Percentiles rank a stretch among this genome's conserved stretches.
Evolutionary conservation across 2,797 vertebrate genomes (phyloP).

Genomic region (Huso huso): DNA sequence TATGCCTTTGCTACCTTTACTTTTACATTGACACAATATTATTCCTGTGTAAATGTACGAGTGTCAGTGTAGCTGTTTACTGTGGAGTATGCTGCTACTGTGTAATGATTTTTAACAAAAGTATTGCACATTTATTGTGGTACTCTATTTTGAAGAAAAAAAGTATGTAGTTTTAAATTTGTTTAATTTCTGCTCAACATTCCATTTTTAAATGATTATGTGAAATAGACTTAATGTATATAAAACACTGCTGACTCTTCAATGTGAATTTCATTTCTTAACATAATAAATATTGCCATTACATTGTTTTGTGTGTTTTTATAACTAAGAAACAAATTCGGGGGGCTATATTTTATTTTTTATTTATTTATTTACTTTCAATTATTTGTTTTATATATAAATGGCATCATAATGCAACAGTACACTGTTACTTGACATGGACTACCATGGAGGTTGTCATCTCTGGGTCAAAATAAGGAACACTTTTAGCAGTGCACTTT

Average conservation of each 20-base stretch:
- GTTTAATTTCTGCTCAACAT: too few relatives aligned
- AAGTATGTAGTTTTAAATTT: slow-evolving; percentile 18
- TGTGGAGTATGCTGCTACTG: slow-evolving; percentile 55
- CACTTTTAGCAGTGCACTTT: too few relatives aligned
- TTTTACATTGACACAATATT: slow-evolving; percentile 44
- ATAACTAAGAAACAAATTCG: too few relatives aligned
- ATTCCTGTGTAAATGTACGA: slow-evolving; percentile 36
- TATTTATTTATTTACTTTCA: too few relatives aligned
- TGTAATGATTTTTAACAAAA: slow-evolving; percentile 48
- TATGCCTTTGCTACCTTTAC: slow-evolving; percentile 45
- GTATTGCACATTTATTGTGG: slow-evolving; percentile 60
- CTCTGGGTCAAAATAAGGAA: too few relatives aligned
- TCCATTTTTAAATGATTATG: slow-evolving; percentile 44
- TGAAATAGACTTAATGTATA: slow-evolving; percentile 78
- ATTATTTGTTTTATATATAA: too few relatives aligned
- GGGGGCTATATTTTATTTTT: too few relatives aligned
- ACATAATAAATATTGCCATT: slow-evolving; percentile 67
- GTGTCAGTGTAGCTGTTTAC: slow-evolving; percentile 64
- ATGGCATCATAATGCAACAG: too few relatives aligned
- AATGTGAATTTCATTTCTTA: slow-evolving; percentile 78
- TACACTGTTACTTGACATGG: too few relatives aligned
- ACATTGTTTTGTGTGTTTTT: slow-evolving; percentile 18
- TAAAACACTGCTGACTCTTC: slow-evolving; percentile 51
- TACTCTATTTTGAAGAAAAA: slow-evolving; percentile 71
- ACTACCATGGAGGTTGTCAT: too few relatives aligned